Base-by-base conservation (phyloP, 1,140 invertebrate genomes). In the Dreissena polymorpha region DNA sequence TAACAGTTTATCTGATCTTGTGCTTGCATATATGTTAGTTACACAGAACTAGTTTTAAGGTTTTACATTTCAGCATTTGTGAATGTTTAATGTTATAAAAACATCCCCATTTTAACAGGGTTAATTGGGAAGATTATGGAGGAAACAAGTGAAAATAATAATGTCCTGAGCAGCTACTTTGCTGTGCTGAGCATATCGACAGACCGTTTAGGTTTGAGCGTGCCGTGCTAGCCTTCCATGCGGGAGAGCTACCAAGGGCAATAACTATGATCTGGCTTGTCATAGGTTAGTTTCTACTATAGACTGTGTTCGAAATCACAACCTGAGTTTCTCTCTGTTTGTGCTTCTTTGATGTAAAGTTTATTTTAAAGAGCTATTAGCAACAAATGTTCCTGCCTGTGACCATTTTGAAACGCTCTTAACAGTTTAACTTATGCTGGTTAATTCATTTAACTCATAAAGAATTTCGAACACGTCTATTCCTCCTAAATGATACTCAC, bases 111-210 rank as follows among this genome's bases (percentile, higher is more conserved):
- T 84, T 71, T 74, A 67, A 72, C 70, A 84, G 74, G 74, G 60
- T 68, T 64, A 25, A 60, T 60, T n/a, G 57, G 53, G 29, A 67
- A 25, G 27, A 49, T 10, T 49, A 18, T 39, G 27, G 78, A 68
- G 65, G 82, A 74, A 67, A 82, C 83, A 21, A 29, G 76, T 25
- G 73, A 86, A 72, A 89, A 88, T 77, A 89, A 88, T 84, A 89
- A 87, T 83, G 79, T 89, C 63, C 78, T 89, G 72, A 87, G 84
- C 70, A 88, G 87, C 63, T 89, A 89, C 84, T 80, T 87, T 60
- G 86, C 87, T 67, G 77, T 89, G 60, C 79, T 89, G 29, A 83
- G 84, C 29, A 80, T 88, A 53, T 89, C 88, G 39, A 86, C 86
- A 16, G 68, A 63, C 88, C 88, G 12, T 60, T 87, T 50, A 76